These are phyloP conservation scores for Phasia obesa DNA, from an alignment of 2,888 invertebrate species.

Conservation along the genomic window DNA sequence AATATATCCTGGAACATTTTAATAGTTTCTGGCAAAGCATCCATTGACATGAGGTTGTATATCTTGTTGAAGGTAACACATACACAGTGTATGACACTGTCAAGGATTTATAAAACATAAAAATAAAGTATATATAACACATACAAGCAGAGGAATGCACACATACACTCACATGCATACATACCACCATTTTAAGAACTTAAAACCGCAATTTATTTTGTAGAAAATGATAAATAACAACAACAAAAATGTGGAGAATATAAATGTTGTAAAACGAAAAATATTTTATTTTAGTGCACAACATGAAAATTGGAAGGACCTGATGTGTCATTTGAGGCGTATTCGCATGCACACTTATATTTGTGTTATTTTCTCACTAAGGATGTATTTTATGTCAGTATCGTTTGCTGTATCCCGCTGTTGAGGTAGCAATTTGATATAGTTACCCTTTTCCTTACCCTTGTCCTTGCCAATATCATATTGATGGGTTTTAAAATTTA, in stretches of 20 bases:
- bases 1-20: slow-evolving; percentile 24
- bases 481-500: slow-evolving; percentile 5
- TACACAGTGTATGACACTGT: slow-evolving; percentile 10
- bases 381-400: slow-evolving; percentile 1
- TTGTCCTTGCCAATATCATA: background rate
- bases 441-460: background rate
- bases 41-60: background rate
- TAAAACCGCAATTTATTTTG: slow-evolving; percentile 50
- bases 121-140: background rate
- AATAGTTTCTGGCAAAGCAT: background rate
- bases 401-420: background rate
- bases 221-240: slow-evolving; percentile 1
- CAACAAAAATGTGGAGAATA: background rate
- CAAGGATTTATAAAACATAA: slow-evolving; percentile 19
- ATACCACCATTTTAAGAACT: background rate
- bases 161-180: background rate
- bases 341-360: background rate
- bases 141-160: background rate
- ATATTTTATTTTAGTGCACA: slow-evolving; percentile 19
- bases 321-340: slow-evolving; percentile 3
- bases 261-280: background rate
- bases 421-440: slow-evolving; percentile 1
- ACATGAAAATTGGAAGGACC: slow-evolving; percentile 15
- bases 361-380: background rate
- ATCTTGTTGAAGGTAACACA: background rate